Base-by-base conservation (phyloP, 2,888 invertebrate species). In the Gortyna flavago region DNA sequence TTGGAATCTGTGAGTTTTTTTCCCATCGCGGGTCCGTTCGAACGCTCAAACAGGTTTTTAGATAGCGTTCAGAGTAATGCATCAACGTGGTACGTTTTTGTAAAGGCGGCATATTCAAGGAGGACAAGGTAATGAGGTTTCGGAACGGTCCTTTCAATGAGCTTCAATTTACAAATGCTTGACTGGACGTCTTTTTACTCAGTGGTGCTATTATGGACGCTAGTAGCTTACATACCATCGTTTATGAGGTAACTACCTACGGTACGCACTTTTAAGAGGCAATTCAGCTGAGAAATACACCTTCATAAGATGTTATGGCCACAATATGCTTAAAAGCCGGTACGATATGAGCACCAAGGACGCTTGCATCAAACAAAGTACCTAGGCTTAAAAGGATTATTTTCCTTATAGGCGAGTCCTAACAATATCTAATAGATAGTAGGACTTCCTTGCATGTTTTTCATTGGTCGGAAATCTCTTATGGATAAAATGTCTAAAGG, bases 1-100 rank as follows among this genome's bases (percentile, higher is more conserved):
- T 95, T 92, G 96, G 96, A 96, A 96, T 96, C 95, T 95, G 95
- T 94, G 91, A 93, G 92, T 95, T 96, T 94, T 94, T 96, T 96
- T 94, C 94, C 95, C 95, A 95, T 94, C 93, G 92, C 92, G 89
- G 93, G 92, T 92, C 93, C 94, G 94, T 93, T 94, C 93, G 93
- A 93, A 94, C 93, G 93, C 93, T 95, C 93, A 95, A 96, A 96
- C 96, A 93, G 96, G 96, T 96, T 96, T 96, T 96, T 94, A 96
- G 96, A 96, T 96, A 96, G 96, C 95, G 95, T 94, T 94, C 95
- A 87, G 86, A 92, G 96, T 95, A 96, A 96, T 96, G 96, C 96
- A 96, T 96, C 96, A 96, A 94, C 93, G 91, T 92, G 93, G 90
- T 93, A 89, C 91, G 94, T 96, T 96, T 96, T 96, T 96, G 93